Base-by-base conservation (phyloP, 2,113 vertebrate species). In the Uropsilus gracilis region DNA sequence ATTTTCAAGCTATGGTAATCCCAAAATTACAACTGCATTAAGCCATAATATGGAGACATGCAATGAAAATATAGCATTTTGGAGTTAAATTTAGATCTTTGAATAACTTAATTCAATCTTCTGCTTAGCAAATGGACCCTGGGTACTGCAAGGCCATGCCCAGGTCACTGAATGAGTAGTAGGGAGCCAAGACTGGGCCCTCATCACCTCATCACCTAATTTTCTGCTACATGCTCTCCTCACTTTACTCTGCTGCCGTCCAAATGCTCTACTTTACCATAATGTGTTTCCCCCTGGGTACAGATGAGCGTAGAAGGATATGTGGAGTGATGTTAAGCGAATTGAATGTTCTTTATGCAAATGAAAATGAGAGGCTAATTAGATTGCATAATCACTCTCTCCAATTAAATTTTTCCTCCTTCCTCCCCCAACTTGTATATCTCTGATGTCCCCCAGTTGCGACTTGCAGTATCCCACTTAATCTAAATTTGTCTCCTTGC, bases 331-430 rank as follows among this genome's bases (percentile, higher is more conserved):
- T 30, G 44, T 94, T 96, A 96, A 97, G 94, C 96, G 94, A 96
- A 96, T 91, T 97, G 94, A 94, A 96, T 94, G 94, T 94, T 92
- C 93, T 69, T 97, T 92, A 93, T 83, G 89, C 93, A 93, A 94
- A 96, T 91, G 91, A 94, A 95, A 95, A 96, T 93, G 94, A 96
- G 86, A 91, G 64, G 82, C 97, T 97, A 96, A 97, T 94, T 90
- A 92, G 92, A 97, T 97, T 96, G 44, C 63, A 86, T 96, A 95
- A 97, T 97, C 94, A 94, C 96, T 96, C 91, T 97, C 89, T 92
- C 82, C 6, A 89, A 97, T 97, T 97, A 96, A 92, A 95, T 85
- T 53, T 86, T 77, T 81, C 82, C 80, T 94, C 59, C 91, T 26
- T 46, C 59, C 50, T 75, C 11, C 18, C 50, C 59, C 34, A 46